phyloP scores from a whole-genome alignment of 2,888 invertebrate species.

The Brenthis ino region DNA sequence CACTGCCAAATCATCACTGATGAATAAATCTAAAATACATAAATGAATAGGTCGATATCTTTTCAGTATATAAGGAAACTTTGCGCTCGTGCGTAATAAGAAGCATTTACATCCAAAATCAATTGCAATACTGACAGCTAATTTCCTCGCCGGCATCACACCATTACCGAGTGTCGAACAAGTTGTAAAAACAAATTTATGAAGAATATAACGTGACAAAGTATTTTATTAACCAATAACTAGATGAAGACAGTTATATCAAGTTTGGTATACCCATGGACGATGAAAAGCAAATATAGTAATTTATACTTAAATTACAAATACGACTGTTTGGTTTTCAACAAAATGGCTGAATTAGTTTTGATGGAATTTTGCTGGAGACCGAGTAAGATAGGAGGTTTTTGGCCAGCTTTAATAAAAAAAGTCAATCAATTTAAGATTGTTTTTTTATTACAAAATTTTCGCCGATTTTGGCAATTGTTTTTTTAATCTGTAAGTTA shows the following conservation, averaged over 20 bases:
- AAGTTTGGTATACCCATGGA: neutral
- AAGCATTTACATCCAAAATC: conserved; percentile 30
- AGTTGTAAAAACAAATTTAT: conserved; percentile 21
- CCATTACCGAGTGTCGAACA: conserved; percentile 23
- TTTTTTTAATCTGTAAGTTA: too few species aligned
- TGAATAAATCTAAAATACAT: too few species aligned
- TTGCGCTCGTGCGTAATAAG: conserved; percentile 17
- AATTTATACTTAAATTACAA: too few species aligned
- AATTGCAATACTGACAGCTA: conserved; percentile 36
- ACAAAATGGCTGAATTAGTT: too few species aligned
- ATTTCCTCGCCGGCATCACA: conserved; percentile 26
- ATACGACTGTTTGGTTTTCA: too few species aligned
- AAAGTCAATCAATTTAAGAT: too few species aligned
- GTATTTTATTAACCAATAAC: conserved; percentile 29
- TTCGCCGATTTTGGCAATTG: too few species aligned
- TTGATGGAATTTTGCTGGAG: too few species aligned
- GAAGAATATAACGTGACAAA: conserved; percentile 22
- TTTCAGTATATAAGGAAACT: conserved; percentile 4
- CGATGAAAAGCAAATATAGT: neutral
- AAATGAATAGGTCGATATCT: neutral
- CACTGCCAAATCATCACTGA: too few species aligned
- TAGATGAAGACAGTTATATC: conserved; percentile 14
- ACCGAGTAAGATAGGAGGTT: too few species aligned
- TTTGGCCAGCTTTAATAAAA: too few species aligned
- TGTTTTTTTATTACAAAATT: too few species aligned